A percentile compares a stretch with the other conserved stretches of the same genome.
Evolutionary conservation across 2,888 invertebrate species (phyloP).

Genomic region (Melanotus villosus): DNA sequence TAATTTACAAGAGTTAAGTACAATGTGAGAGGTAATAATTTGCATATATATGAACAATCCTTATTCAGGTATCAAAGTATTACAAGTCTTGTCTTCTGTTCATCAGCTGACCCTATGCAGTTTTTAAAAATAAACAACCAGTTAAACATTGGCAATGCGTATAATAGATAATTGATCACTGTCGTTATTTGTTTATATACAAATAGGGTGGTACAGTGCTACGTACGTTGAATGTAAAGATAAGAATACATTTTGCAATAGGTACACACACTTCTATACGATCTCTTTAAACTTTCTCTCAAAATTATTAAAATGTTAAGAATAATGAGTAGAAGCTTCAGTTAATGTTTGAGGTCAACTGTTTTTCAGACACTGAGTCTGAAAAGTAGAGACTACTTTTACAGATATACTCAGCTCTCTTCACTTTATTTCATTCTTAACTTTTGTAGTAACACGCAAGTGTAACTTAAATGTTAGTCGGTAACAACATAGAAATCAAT

Average conservation of each 20-base stretch:
- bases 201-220: not conserved
- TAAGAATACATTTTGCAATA: not conserved
- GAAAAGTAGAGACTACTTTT: no score
- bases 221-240: slow-evolving; percentile 4
- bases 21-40: slow-evolving; percentile 49
- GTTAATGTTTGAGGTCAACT: no score
- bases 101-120: slow-evolving; percentile 42
- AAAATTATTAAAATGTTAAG: no score
- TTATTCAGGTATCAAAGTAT: slow-evolving; percentile 40
- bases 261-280: not conserved
- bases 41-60: slow-evolving; percentile 54
- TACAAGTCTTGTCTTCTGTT: slow-evolving; percentile 37
- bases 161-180: slow-evolving; percentile 51
- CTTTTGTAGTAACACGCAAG: no score
- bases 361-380: no score
- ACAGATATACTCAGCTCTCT: no score
- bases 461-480: no score
- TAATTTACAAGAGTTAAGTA: slow-evolving; percentile 29
- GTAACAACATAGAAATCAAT: no score
- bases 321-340: no score
- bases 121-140: slow-evolving; percentile 44
- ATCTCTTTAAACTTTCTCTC: no score
- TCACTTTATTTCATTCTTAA: no score
- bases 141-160: slow-evolving; percentile 40
- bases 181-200: slow-evolving; percentile 47